Evolutionary conservation across 2,888 invertebrate species (phyloP).

Genomic region (Odontocolon sp.): DNA sequence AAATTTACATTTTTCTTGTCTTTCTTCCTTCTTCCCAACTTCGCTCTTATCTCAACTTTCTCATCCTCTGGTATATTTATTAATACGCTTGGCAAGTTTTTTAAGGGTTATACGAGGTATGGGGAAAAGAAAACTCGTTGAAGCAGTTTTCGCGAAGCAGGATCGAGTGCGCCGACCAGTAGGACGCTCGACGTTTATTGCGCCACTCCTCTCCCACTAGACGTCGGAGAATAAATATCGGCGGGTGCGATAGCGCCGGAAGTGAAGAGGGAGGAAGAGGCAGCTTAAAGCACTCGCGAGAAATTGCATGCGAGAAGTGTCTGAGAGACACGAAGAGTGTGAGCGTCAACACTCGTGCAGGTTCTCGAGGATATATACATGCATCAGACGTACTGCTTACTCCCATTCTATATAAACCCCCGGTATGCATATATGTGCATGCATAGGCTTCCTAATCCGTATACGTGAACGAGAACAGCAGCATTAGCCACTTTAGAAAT

Average conservation of each 20-base stretch:
- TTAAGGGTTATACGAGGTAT: background rate
- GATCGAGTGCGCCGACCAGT: constrained; percentile 20
- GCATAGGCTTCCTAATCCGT: no score
- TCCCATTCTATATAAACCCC: background rate
- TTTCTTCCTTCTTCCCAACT: background rate
- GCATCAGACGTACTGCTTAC: background rate
- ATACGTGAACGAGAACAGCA: no score
- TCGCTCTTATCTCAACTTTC: background rate
- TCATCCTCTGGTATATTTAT: constrained; percentile 23
- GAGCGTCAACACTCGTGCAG: constrained; percentile 47
- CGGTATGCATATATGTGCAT: no score
- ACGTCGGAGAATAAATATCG: constrained; percentile 68
- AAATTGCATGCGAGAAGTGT: constrained; percentile 60
- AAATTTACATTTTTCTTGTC: background rate
- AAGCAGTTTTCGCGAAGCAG: constrained; percentile 37
- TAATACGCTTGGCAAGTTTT: constrained; percentile 18
- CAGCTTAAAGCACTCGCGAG: constrained; percentile 50
- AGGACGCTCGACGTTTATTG: constrained; percentile 69
- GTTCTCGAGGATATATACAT: constrained; percentile 31
- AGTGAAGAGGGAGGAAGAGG: constrained; percentile 34
- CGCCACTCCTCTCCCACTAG: constrained; percentile 65
- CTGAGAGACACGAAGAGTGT: constrained; percentile 49
- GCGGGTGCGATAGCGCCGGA: constrained; percentile 39
- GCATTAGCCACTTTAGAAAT: no score
- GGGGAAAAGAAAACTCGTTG: constrained; percentile 42